Base-by-base conservation (phyloP, 2,113 vertebrate genomes). In the Mormoops blainvillei region DNA sequence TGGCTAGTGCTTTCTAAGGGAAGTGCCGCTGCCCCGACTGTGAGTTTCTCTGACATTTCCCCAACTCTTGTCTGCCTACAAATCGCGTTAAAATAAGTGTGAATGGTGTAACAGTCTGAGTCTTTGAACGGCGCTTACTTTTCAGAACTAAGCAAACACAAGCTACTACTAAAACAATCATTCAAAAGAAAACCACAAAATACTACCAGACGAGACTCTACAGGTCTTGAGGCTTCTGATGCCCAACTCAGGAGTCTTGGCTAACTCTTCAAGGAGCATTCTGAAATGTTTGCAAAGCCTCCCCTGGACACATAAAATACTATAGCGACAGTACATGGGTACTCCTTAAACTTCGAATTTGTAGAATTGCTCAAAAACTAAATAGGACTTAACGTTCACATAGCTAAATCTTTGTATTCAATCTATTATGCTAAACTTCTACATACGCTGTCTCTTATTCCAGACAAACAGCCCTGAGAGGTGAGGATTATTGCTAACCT, bases 141-240 rank as follows among this genome's bases (percentile, higher is more conserved):
- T 94, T 95, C 89, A 91, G 54, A 95, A 86, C 61, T 89, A 54
- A 97, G 63, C 38, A 88, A 94, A 95, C 89, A 81, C 26, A 88
- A 86, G 38, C 67, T 87, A 80, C 78, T 76, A 87, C 87, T 89
- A 52, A 94, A 89, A 91, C 45, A 83, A 18, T 14, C 22, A 4
- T 83, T 95, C 54, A 94, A 96, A 95, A 92, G 58, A 84, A 96
- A 96, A 92, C 56, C 88, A 71, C 87, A 87, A 91, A 63, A 84
- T 80, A 19, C 33, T 61, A 45, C 61, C 19, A 56, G 71, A 89
- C 45, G 65, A 68, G 67, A 78, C 38, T 41, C 54, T 85, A n/a
- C 45, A 83, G 74, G 95, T 93, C 48, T 81, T 77, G n/a, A 86
- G 82, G 36, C 22, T 41, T 92, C 48, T 76, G 19, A 73, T 36